Evolutionary conservation across 2,888 invertebrate genomes (phyloP).

Genomic region (Caradrina kadenii): DNA sequence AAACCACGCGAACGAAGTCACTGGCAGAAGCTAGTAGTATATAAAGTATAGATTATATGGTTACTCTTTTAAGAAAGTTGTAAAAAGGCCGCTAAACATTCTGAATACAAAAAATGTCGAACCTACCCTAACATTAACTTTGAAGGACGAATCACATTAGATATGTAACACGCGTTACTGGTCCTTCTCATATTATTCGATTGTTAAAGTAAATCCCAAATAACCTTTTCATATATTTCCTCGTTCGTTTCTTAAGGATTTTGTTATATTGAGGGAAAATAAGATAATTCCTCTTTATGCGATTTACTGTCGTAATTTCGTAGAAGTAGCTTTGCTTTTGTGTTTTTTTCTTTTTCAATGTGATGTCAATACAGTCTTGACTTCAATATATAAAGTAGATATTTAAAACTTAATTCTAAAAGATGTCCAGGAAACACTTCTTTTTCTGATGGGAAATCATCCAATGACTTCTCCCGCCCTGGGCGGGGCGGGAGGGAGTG

Average conservation of each 20-base stretch:
- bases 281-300: not conserved
- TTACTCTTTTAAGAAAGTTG: conserved; percentile 1
- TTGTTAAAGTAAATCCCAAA: conserved; percentile 35
- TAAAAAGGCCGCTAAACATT: conserved; percentile 11
- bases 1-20: too few species aligned
- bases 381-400: too few species aligned
- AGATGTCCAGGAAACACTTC: too few species aligned
- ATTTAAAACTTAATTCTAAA: too few species aligned
- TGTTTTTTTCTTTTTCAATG: not conserved
- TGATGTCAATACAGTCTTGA: too few species aligned
- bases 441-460: too few species aligned
- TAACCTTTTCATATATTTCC: conserved; percentile 28
- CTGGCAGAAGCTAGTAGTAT: too few species aligned
- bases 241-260: conserved; percentile 11
- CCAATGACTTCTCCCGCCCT: too few species aligned
- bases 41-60: not conserved
- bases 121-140: conserved; percentile 39
- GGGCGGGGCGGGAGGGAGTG: too few species aligned
- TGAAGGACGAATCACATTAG: conserved; percentile 31
- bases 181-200: conserved; percentile 41
- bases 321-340: not conserved
- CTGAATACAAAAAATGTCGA: conserved; percentile 35
- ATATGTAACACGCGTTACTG: conserved; percentile 37
- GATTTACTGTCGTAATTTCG: not conserved
- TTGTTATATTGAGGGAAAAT: conserved; percentile 6